Conservation (phyloP, 1,140 invertebrate genomes). For the Glossosoma conforme region DNA sequence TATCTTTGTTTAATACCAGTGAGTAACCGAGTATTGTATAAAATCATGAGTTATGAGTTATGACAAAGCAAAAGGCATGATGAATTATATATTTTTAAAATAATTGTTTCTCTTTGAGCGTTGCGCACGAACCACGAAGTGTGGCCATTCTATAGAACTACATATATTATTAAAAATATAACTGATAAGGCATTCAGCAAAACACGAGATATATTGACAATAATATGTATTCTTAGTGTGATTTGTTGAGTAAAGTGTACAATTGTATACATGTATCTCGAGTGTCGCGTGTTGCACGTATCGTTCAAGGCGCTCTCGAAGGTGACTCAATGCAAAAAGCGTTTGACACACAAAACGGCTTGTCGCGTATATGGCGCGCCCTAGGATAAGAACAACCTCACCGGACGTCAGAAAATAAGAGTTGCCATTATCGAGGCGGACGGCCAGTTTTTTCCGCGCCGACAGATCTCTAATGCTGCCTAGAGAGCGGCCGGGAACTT, state of each 20-base stretch:
- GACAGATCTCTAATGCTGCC: slow-evolving; percentile 4
- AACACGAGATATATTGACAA: not conserved
- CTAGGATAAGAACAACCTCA: not conserved
- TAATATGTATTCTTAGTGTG: not conserved
- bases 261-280: not conserved
- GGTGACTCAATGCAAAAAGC: slow-evolving; percentile 19
- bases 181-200: not conserved
- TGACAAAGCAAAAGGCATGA: no score
- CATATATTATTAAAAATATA: not conserved
- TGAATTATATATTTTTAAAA: no score
- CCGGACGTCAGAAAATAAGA: slow-evolving; percentile 19
- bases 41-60: no score
- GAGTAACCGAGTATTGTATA: no score
- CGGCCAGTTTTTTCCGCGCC: slow-evolving; percentile 8
- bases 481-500: slow-evolving; percentile 7
- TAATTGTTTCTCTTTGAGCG: no score
- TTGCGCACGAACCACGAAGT: no score
- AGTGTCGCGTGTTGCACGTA: not conserved
- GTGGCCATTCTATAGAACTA: not conserved
- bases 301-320: slow-evolving; percentile 18
- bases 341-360: slow-evolving; percentile 8
- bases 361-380: not conserved
- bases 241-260: not conserved
- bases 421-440: slow-evolving; percentile 3
- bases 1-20: no score